phyloP scores from a whole-genome alignment of 2,888 invertebrate genomes.

The Hartigia nigra region DNA sequence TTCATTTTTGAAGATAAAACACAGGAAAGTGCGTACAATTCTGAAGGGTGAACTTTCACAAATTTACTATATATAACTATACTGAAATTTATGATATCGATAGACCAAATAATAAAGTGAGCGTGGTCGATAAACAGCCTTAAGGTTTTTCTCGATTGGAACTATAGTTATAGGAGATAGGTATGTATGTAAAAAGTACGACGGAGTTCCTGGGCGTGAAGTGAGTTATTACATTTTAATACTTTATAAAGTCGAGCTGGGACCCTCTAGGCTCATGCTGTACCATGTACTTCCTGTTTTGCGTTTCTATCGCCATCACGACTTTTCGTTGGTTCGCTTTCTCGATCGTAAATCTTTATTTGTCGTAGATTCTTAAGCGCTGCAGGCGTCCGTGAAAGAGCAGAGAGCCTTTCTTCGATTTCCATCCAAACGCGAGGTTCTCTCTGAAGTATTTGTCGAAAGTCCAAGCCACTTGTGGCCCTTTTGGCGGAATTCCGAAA shows the following conservation, averaged over 20 bases:
- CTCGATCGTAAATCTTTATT: conserved; percentile 54
- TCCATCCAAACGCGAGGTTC: background rate
- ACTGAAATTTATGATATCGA: background rate
- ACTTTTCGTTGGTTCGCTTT: conserved; percentile 29
- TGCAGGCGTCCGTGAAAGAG: conserved; percentile 23
- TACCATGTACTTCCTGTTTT: background rate
- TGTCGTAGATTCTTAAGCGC: conserved; percentile 43
- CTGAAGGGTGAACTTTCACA: background rate
- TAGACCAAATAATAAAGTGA: background rate
- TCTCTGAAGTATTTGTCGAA: background rate
- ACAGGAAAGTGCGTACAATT: background rate
- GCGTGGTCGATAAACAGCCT: background rate
- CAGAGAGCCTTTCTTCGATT: conserved; percentile 17
- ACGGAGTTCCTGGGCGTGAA: background rate
- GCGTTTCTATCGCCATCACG: background rate
- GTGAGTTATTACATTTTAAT: conserved; percentile 14
- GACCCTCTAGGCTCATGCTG: background rate
- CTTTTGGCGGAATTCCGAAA: background rate
- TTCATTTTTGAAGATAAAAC: background rate
- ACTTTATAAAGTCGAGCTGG: conserved; percentile 7
- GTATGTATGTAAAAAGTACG: background rate
- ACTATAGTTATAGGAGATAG: background rate
- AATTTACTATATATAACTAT: background rate
- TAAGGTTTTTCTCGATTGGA: background rate
- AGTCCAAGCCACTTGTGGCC: background rate